Evolutionary conservation across 2,113 vertebrate genomes (phyloP).

Genomic region (Misgurnus anguillicaudatus): DNA sequence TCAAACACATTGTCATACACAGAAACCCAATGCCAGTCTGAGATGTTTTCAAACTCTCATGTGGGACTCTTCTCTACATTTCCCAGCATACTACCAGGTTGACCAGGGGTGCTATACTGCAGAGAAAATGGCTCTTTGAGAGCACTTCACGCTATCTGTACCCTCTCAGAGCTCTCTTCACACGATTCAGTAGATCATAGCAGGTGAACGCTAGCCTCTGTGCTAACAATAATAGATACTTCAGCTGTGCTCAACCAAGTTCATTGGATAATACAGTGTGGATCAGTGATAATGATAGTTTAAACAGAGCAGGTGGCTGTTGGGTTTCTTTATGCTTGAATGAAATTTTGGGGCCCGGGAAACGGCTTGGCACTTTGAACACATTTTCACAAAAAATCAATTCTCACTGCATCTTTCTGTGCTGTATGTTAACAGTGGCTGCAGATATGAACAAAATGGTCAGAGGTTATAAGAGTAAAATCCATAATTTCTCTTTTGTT

Average conservation of each 20-base stretch:
- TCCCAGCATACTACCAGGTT: slow-evolving; percentile 1
- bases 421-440: slow-evolving; percentile 23
- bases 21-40: background rate
- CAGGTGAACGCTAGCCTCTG: slow-evolving; percentile 32
- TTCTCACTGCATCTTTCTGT: background rate
- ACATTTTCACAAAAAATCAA: slow-evolving; percentile 45
- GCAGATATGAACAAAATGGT: slow-evolving; percentile 40
- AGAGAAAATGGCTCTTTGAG: slow-evolving; percentile 27
- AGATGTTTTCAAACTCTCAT: background rate
- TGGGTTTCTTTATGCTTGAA: background rate
- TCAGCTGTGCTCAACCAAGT: slow-evolving; percentile 2
- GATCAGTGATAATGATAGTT: slow-evolving; percentile 9
- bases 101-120: slow-evolving; percentile 13
- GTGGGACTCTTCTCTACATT: background rate
- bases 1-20: background rate
- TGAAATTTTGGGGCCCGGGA: background rate
- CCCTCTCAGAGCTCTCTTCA: slow-evolving; percentile 28
- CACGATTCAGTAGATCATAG: slow-evolving; percentile 8
- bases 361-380: slow-evolving; percentile 18
- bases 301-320: slow-evolving; percentile 20
- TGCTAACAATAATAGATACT: slow-evolving; percentile 43
- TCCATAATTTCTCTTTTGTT: slow-evolving; percentile 50
- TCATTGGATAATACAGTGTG: background rate
- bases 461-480: slow-evolving; percentile 18
- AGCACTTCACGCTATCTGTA: slow-evolving; percentile 14